Percentiles rank a stretch among this genome's conserved stretches.
Evolutionary conservation across 2,888 invertebrate genomes (phyloP).

Genomic region (Trileptium ribeirensis): DNA sequence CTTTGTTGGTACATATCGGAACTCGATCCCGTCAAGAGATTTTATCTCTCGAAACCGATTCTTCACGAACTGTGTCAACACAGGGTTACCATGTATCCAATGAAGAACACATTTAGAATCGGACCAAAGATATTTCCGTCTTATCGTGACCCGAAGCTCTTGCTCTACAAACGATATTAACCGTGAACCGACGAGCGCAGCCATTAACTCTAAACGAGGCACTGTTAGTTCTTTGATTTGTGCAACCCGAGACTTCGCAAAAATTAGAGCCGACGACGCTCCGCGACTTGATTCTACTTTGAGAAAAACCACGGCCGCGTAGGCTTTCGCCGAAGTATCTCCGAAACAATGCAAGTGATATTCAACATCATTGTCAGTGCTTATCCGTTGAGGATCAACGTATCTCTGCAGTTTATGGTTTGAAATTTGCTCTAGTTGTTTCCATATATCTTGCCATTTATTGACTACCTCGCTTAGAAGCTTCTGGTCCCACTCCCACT

Average conservation of each 20-base stretch:
- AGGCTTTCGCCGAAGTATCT: constrained; percentile 38
- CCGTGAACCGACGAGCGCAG: constrained; percentile 12
- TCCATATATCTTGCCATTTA: too few relatives aligned
- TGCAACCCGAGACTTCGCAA: constrained; percentile 35
- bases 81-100: constrained; percentile 30
- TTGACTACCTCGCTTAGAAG: too few relatives aligned
- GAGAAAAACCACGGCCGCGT: constrained; percentile 35
- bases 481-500: too few relatives aligned
- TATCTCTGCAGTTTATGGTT: too few relatives aligned
- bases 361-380: too few relatives aligned
- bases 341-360: constrained; percentile 34
- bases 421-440: too few relatives aligned
- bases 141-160: constrained; percentile 33
- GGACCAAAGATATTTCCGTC: constrained; percentile 28
- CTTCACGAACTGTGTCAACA: constrained; percentile 31
- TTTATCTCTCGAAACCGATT: constrained; percentile 40
- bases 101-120: constrained; percentile 35
- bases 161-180: constrained; percentile 24
- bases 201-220: constrained; percentile 28
- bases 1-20: constrained; percentile 38
- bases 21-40: constrained; percentile 21
- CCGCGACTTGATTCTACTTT: background rate
- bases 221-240: constrained; percentile 36
- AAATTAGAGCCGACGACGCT: constrained; percentile 15
- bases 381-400: too few relatives aligned